Conservation (phyloP, 2,888 invertebrate species). For the Branchipolynoe longqiensis region DNA sequence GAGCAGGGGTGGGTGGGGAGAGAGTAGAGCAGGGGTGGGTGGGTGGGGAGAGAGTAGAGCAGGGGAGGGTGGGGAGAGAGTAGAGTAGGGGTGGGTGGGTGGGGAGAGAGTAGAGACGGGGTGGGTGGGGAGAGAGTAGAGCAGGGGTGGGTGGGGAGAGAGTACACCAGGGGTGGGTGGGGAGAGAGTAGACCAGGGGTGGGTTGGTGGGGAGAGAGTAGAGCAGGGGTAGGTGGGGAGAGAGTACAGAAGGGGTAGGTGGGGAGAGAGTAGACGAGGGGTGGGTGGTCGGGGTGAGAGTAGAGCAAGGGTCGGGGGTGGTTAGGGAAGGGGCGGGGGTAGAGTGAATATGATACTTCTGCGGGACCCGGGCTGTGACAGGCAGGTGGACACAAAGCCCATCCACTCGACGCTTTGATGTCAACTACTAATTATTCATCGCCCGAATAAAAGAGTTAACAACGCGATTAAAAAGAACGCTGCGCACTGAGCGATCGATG, state of each 20-base stretch:
- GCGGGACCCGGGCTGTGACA: background rate
- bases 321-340: background rate
- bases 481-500: background rate
- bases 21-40: too few relatives aligned
- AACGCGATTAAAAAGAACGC: constrained; percentile 18
- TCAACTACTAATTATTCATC: constrained; percentile 31
- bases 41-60: too few relatives aligned
- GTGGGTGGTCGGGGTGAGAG: too few relatives aligned
- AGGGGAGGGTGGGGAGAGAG: too few relatives aligned
- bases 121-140: background rate
- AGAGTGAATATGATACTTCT: background rate
- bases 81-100: too few relatives aligned
- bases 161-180: background rate
- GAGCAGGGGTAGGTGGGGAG: too few relatives aligned
- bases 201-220: too few relatives aligned
- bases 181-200: too few relatives aligned
- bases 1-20: background rate
- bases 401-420: constrained; percentile 7
- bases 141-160: background rate
- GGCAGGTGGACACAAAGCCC: constrained; percentile 24
- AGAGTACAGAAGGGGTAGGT: too few relatives aligned
- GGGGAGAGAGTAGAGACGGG: too few relatives aligned
- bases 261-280: too few relatives aligned
- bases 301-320: too few relatives aligned
- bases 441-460: constrained; percentile 44